Conservation (phyloP, 2,797 vertebrate genomes). For the Acrocephalus scirpaceus region DNA sequence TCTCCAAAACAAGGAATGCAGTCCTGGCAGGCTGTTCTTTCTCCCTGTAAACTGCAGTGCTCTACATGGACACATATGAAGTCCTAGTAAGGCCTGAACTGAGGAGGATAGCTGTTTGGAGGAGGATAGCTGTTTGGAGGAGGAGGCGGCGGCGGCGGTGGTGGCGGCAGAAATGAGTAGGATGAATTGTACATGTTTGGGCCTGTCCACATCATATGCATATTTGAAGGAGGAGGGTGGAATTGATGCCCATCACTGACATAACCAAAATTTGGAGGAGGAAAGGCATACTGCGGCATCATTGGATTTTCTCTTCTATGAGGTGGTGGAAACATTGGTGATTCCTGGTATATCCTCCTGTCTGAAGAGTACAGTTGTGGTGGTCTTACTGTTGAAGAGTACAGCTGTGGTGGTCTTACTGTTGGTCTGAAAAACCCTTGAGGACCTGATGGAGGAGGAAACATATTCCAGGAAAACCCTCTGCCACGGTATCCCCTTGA, state of each 20-base stretch:
- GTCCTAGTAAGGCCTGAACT: constrained; percentile 47
- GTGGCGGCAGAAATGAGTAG: constrained; percentile 15
- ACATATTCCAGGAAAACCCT: constrained; percentile 38
- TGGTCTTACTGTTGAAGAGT: not conserved
- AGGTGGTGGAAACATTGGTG: constrained; percentile 32
- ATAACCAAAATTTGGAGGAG: constrained; percentile 63
- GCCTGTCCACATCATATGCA: constrained; percentile 64
- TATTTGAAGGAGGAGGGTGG: constrained; percentile 20
- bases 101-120: constrained; percentile 14
- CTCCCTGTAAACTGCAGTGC: not conserved
- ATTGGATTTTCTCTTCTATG: constrained; percentile 20
- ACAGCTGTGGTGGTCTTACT: not conserved
- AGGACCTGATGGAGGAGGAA: not conserved
- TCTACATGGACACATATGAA: not conserved
- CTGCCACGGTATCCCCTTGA: constrained; percentile 52
- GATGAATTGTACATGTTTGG: constrained; percentile 10
- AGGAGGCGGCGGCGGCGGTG: not conserved
- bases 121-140: not conserved
- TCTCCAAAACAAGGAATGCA: not conserved
- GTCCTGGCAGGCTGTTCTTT: not conserved
- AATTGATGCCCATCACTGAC: constrained; percentile 1
- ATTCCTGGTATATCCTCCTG: not conserved
- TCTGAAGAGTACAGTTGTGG: constrained; percentile 40
- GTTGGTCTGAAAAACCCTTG: not conserved
- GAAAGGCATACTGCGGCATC: constrained; percentile 61